A percentile compares a stretch with the other conserved stretches of the same genome.
Conservation (phyloP, 2,797 vertebrate species). For the Melanogrammus aeglefinus region DNA sequence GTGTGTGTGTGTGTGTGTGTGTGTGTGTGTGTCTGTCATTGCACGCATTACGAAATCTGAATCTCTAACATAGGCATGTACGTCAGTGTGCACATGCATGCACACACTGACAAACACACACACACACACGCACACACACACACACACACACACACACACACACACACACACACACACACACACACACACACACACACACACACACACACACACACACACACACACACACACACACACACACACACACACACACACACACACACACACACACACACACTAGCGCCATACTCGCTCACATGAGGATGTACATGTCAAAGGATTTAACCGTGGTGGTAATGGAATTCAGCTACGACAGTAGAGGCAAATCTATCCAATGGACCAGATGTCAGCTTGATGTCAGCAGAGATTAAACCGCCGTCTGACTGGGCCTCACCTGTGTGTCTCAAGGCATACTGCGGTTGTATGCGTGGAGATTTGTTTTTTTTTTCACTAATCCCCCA, state of each 20-base stretch:
- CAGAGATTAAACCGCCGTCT: not conserved
- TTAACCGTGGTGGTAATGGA: not conserved
- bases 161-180: too few relatives aligned
- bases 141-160: too few relatives aligned
- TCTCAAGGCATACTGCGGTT: not conserved
- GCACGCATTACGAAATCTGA: not conserved
- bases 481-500: not conserved
- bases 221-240: too few relatives aligned
- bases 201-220: too few relatives aligned
- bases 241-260: too few relatives aligned
- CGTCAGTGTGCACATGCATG: not conserved
- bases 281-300: too few relatives aligned
- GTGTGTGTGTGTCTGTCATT: too few relatives aligned
- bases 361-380: not conserved
- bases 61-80: not conserved
- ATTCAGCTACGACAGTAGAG: not conserved
- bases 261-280: too few relatives aligned
- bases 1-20: too few relatives aligned
- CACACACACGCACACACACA: too few relatives aligned
- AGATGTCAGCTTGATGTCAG: conserved; percentile 16
- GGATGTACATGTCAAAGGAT: not conserved
- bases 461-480: not conserved
- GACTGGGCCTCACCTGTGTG: not conserved
- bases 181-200: too few relatives aligned
- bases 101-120: too few relatives aligned